Percentiles rank a stretch among this genome's conserved stretches.
These are phyloP conservation scores for Xiphophorus birchmanni DNA, from an alignment of 2,797 vertebrate species.

Conservation along the genomic window DNA sequence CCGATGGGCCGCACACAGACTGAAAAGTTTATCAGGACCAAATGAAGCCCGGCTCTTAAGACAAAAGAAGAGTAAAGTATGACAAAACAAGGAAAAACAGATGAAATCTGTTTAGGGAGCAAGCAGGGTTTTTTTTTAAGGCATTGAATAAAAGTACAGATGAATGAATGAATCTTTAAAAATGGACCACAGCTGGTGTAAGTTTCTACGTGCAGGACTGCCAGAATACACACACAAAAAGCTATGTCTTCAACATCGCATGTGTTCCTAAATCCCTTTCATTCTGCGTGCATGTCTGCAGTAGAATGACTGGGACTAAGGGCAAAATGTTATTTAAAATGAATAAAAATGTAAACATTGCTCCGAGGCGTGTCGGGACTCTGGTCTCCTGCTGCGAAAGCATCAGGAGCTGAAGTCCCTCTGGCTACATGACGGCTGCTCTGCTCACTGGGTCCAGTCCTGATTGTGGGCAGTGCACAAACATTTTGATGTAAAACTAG, in stretches of 20 bases:
- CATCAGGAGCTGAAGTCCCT: neutral
- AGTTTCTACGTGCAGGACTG: constrained; percentile 6
- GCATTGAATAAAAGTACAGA: neutral
- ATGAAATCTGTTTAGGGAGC: neutral
- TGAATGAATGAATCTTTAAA: neutral
- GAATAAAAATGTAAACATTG: constrained; percentile 8
- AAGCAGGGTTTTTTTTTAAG: neutral
- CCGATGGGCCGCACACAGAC: too few relatives aligned
- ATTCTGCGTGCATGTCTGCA: neutral
- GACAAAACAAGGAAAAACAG: neutral
- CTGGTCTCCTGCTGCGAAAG: neutral
- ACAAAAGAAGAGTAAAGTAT: too few relatives aligned
- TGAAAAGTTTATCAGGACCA: too few relatives aligned
- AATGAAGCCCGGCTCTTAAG: too few relatives aligned
- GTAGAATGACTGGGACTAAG: neutral
- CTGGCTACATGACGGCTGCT: neutral
- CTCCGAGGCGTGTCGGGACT: neutral
- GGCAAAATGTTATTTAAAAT: neutral
- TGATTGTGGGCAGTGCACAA: neutral
- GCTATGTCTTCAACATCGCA: neutral
- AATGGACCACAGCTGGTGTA: neutral
- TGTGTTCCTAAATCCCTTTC: neutral
- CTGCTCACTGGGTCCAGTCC: neutral
- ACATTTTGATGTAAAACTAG: neutral
- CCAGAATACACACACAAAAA: neutral